A percentile compares a stretch with the other conserved stretches of the same genome.
Conservation (phyloP, 2,888 invertebrate species). For the Colostygia pectinataria region DNA sequence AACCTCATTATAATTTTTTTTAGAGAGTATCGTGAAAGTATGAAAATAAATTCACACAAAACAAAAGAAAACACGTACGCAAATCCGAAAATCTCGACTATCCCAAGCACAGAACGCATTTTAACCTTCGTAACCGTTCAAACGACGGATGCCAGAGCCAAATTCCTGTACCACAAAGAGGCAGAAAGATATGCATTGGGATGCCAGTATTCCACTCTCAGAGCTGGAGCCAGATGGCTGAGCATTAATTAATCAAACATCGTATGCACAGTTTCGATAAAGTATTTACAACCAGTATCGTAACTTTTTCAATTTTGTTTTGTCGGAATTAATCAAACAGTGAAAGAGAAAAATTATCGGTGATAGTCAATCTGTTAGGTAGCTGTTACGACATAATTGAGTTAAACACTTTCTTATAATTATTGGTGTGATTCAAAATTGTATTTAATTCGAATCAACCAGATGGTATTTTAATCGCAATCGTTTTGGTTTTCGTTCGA, state of each 20-base stretch:
- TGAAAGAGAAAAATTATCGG: no score
- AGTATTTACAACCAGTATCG: neutral
- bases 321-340: constrained; percentile 2
- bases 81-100: neutral
- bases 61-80: neutral
- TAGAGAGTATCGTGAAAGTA: no score
- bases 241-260: constrained; percentile 53
- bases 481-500: no score
- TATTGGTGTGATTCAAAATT: no score
- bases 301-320: no score
- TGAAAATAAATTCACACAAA: neutral
- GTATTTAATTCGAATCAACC: no score
- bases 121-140: constrained; percentile 10
- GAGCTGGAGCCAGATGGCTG: constrained; percentile 30
- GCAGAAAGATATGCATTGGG: constrained; percentile 28
- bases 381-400: no score
- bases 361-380: no score
- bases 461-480: no score
- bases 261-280: constrained; percentile 16
- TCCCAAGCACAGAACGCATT: constrained; percentile 2
- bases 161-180: constrained; percentile 23
- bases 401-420: no score
- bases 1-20: no score
- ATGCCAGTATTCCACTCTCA: constrained; percentile 30
- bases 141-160: constrained; percentile 16